These are phyloP conservation scores for Pandemis cinnamomeana DNA, from an alignment of 2,888 invertebrate genomes.

Conservation along the genomic window DNA sequence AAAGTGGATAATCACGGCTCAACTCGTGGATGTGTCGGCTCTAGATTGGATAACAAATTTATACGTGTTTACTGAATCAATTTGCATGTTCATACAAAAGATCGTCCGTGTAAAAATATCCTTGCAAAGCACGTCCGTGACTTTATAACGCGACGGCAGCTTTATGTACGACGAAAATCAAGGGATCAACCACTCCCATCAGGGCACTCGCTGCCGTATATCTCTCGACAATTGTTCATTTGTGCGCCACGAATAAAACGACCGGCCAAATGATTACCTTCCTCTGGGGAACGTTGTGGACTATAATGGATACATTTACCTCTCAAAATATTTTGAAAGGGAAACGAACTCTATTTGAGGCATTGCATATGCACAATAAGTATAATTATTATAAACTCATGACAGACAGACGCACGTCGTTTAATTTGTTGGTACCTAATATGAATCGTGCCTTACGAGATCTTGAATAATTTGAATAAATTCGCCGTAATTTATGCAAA, in stretches of 20 bases:
- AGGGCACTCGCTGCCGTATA: slow-evolving; percentile 14
- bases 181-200: slow-evolving; percentile 29
- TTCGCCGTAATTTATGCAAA: no score
- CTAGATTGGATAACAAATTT: slow-evolving; percentile 74
- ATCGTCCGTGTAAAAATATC: slow-evolving; percentile 50
- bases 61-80: slow-evolving; percentile 67
- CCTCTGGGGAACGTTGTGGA: slow-evolving; percentile 15
- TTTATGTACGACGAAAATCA: slow-evolving; percentile 33
- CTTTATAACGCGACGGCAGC: slow-evolving; percentile 31
- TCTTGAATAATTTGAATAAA: no score
- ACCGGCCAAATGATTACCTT: slow-evolving; percentile 22
- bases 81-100: slow-evolving; percentile 52
- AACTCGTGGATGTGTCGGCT: slow-evolving; percentile 61
- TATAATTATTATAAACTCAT: no score
- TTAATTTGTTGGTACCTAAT: no score
- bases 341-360: no score
- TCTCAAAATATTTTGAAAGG: not conserved
- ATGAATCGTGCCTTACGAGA: no score
- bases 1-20: slow-evolving; percentile 81
- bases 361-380: no score
- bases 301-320: slow-evolving; percentile 10
- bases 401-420: no score
- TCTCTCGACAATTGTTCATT: slow-evolving; percentile 34
- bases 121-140: slow-evolving; percentile 41
- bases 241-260: slow-evolving; percentile 15